Base-by-base conservation (phyloP, 2,888 invertebrate genomes). In the Platypus cylindrus region DNA sequence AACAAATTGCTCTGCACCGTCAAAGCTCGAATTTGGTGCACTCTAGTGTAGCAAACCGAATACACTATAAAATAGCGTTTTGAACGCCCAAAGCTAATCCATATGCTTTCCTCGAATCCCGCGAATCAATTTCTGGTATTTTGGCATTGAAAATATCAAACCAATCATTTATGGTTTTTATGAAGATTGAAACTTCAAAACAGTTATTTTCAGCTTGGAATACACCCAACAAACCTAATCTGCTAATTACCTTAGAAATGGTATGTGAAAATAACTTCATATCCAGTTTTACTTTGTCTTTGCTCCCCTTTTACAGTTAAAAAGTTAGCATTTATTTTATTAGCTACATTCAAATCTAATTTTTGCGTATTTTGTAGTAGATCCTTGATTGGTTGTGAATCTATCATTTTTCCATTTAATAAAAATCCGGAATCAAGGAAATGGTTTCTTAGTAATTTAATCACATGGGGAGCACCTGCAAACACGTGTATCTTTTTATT, bases 381-480 rank as follows among this genome's bases (percentile, higher is more conserved):
- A n/a, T 45, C 36, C 9, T 39, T 40, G 34, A 46, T 32, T 27
- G 43, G 41, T 37, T 46, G 41, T 3, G 36, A 32, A 31, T 29
- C 43, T 8, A 48, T 32, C 17, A 32, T 17, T 36, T 40, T 44
- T 11, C 29, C 40, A 34, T 42, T 34, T 14, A 39, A n/a, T 9
- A 38, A 7, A 29, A 23, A 41, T 7, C 45, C 45, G 24, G 13
- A 3, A 30, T 45, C 45, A 5, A 45, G 25, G 40, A 44, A 45
- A 41, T 44, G 41, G 28, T 45, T 45, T 35, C 45, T 36, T 8
- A 43, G 17, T 12, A 44, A 27, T 29, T 43, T 43, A 3, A 45
- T 38, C 40, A 45, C 36, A 22, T 46, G 46, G 15, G 44, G 47
- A 7, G 34, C 22, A 34, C 45, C 45, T 27, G 42, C 45, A 43